Evolutionary conservation across 1,140 invertebrate genomes (phyloP), one percentile per base, ranked within the genome.

Genomic region (Venturia canescens): DNA sequence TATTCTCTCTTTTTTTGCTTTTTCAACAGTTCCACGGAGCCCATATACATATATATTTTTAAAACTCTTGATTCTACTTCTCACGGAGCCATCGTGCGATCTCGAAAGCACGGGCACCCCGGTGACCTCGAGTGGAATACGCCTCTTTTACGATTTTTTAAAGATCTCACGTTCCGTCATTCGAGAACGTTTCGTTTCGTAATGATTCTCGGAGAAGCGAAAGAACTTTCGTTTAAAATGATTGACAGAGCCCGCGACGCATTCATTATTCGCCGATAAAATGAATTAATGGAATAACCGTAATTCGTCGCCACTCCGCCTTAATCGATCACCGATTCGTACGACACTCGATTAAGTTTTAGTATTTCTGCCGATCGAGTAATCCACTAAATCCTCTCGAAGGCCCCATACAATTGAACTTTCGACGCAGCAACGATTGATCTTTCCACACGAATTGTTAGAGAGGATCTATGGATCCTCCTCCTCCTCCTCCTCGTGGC

Each of bases 81-180:
- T 53, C 50, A 75, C 48, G 72, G 50, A 53, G 6, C 44, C 48
- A 57, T 60, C 5, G 38, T 75, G n/a, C 57, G 57, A n/a, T 60
- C 50, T 75, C 72, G 48, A 53, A 26, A 50, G 48, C 57, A 60
- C 23, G 67, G 34, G 31, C n/a, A 11, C 38, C 72, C 27, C 48
- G n/a, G 7, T 75, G 72, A 75, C 72, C 72, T 75, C 72, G 72
- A 60, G 72, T 60, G 18, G 4, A 57, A 75, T 70, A 60, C 21
- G 31, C 67, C 50, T 31, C 16, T 48, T n/a, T 57, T 21, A 50
- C 27, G 48, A 27, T n/a, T 72, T 75, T 50, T 57, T 34, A 31
- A 75, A 53, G 72, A 75, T 75, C 72, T n/a, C 23, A n/a, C 57
- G 16, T 75, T 75, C n/a, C 29, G n/a, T 57, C 27, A 57, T 15